Conservation (phyloP, 2,888 invertebrate species). For the Drosophila cyrtoloma region DNA sequence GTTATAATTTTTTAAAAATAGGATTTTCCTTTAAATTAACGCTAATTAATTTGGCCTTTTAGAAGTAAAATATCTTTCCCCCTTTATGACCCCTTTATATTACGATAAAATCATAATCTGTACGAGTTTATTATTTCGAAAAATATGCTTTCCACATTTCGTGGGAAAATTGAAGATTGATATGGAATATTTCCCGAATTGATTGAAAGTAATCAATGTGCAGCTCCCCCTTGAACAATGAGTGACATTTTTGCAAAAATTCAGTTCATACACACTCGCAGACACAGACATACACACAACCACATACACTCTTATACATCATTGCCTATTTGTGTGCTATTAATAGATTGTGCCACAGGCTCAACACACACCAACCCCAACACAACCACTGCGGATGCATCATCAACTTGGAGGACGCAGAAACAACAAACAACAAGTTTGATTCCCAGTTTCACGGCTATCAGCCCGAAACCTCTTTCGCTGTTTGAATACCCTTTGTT, state of each 20-base stretch:
- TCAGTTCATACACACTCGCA: not conserved
- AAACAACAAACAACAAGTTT: slow-evolving; percentile 15
- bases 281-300: not conserved
- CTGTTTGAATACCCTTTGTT: not conserved
- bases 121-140: not conserved
- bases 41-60: not conserved
- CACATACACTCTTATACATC: not conserved
- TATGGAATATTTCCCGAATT: not conserved
- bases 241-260: not conserved
- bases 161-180: not conserved
- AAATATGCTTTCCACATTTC: not conserved
- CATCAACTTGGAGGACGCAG: slow-evolving; percentile 25
- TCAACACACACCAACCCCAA: not conserved
- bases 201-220: not conserved
- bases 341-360: slow-evolving; percentile 45
- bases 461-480: slow-evolving; percentile 1
- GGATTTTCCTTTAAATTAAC: not conserved
- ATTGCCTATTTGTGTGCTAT: slow-evolving; percentile 41
- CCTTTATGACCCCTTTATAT: not conserved
- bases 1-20: not conserved
- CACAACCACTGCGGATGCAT: slow-evolving; percentile 1
- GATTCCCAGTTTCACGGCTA: slow-evolving; percentile 8
- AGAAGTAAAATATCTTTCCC: not conserved
- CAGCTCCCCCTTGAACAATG: not conserved
- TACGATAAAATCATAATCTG: not conserved